These are phyloP conservation scores for Papilio glaucus DNA, from an alignment of 1,140 invertebrate species.

Conservation along the genomic window DNA sequence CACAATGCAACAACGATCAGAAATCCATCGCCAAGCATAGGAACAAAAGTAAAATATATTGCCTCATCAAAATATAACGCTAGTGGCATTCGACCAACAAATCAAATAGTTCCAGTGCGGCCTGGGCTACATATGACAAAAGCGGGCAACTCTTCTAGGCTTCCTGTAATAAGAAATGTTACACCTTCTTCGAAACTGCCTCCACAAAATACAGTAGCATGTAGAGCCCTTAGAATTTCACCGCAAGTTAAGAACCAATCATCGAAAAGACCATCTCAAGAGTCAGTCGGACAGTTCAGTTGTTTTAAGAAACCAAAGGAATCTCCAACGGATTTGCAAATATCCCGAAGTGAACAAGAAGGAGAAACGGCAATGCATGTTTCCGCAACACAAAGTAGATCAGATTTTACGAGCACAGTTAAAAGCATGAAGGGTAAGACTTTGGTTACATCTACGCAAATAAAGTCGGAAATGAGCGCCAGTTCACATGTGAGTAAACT, in stretches of 20 bases:
- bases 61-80: constrained; percentile 42
- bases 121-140: constrained; percentile 49
- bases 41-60: constrained; percentile 58
- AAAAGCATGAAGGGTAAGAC: constrained; percentile 64
- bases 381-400: constrained; percentile 57
- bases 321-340: constrained; percentile 49
- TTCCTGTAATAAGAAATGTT: constrained; percentile 50
- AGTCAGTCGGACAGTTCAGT: constrained; percentile 59
- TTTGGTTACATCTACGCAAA: constrained; percentile 57
- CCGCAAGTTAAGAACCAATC: constrained; percentile 52
- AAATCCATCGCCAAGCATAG: constrained; percentile 50
- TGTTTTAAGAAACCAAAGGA: constrained; percentile 76
- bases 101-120: constrained; percentile 61
- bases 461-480: constrained; percentile 58
- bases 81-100: constrained; percentile 47
- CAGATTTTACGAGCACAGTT: constrained; percentile 59
- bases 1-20: constrained; percentile 57
- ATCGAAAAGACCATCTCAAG: constrained; percentile 57
- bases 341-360: constrained; percentile 37
- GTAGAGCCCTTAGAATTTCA: constrained; percentile 63
- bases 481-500: constrained; percentile 59
- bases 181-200: constrained; percentile 37
- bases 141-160: constrained; percentile 46
- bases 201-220: constrained; percentile 48
- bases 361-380: constrained; percentile 49